Percentiles rank a stretch among this genome's conserved stretches.
Evolutionary conservation across 2,797 vertebrate species (phyloP).

Genomic region (Sciaenops ocellatus): DNA sequence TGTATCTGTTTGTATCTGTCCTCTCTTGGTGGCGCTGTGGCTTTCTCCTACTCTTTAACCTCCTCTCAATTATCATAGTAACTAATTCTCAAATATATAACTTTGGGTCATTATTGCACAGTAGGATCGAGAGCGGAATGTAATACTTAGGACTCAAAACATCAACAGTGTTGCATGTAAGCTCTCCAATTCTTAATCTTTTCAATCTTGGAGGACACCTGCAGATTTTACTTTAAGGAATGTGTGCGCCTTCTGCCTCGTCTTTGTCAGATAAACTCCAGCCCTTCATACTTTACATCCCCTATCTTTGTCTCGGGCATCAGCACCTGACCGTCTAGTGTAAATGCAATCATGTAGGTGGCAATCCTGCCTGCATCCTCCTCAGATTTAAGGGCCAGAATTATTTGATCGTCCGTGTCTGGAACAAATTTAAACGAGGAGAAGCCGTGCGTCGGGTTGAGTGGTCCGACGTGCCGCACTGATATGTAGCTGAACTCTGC

Average conservation of each 20-base stretch:
- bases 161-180: constrained; percentile 4
- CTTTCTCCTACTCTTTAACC: not conserved
- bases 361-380: constrained; percentile 90
- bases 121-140: constrained; percentile 21
- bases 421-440: constrained; percentile 97
- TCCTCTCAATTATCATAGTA: constrained; percentile 7
- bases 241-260: not conserved
- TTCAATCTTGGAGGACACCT: not conserved
- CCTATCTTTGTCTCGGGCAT: constrained; percentile 93
- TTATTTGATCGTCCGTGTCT: constrained; percentile 91
- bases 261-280: constrained; percentile 90
- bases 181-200: not conserved
- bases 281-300: constrained; percentile 93
- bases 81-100: constrained; percentile 20
- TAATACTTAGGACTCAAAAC: not conserved
- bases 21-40: not conserved
- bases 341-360: constrained; percentile 94
- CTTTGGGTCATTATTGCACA: constrained; percentile 45
- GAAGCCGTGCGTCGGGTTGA: constrained; percentile 92
- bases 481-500: constrained; percentile 86
- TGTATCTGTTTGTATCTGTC: not conserved
- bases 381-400: constrained; percentile 94
- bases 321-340: constrained; percentile 90
- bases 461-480: constrained; percentile 79
- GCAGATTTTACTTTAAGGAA: not conserved